Evolutionary conservation across 2,797 vertebrate species (phyloP).

Genomic region (Lemur catta): DNA sequence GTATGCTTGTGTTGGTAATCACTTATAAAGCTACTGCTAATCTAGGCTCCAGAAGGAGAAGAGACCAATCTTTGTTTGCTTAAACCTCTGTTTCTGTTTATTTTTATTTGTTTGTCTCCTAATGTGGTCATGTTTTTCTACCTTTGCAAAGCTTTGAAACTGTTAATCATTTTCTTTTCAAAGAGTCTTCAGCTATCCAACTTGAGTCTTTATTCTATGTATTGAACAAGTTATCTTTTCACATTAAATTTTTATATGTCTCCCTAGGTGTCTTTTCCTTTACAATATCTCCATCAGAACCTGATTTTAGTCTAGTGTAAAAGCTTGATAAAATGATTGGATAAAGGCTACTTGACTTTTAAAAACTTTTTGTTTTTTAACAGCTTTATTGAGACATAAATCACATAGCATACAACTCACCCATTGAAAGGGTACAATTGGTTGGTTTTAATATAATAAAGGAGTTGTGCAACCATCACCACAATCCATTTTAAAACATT

Average conservation of each 20-base stretch:
- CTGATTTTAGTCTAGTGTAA: neutral
- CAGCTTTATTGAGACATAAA: conserved; percentile 15
- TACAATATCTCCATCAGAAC: conserved; percentile 8
- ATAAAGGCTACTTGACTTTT: neutral
- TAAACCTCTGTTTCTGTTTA: neutral
- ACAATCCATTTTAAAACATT: neutral
- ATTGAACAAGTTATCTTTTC: conserved; percentile 42
- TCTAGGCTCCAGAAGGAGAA: neutral
- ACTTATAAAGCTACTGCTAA: neutral
- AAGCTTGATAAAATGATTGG: conserved; percentile 4
- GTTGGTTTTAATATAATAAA: neutral
- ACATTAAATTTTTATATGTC: conserved; percentile 55
- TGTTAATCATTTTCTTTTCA: conserved; percentile 49
- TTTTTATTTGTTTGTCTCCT: neutral
- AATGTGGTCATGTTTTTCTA: neutral
- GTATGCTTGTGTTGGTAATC: neutral
- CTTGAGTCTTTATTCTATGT: conserved; percentile 38
- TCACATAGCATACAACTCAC: neutral
- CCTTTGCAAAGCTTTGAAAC: conserved; percentile 18
- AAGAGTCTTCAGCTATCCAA: neutral
- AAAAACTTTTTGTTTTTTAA: neutral
- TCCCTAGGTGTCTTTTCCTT: conserved; percentile 53
- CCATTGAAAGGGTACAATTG: neutral
- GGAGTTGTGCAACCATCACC: neutral
- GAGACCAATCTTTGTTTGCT: neutral